Conservation (phyloP, 2,113 vertebrate genomes). For the Colinus virginianus region DNA sequence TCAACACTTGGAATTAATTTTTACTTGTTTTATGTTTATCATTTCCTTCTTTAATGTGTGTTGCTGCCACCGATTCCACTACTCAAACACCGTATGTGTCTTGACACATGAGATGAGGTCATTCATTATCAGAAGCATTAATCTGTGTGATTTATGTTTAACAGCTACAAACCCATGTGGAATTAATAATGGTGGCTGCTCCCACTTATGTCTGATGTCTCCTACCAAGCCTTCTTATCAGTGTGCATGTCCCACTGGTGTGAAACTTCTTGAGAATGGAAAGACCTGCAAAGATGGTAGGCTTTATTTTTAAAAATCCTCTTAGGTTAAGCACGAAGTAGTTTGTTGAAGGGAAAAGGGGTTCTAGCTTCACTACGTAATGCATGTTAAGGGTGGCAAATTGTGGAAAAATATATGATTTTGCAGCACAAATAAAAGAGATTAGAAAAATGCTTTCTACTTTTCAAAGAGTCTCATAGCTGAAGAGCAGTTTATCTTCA, state of each 20-base stretch:
- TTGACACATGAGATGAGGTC: constrained; percentile 46
- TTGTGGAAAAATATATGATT: not conserved
- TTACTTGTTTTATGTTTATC: constrained; percentile 66
- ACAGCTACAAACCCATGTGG: constrained; percentile 87
- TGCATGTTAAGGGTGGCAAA: fast-evolving
- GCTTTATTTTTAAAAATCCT: constrained; percentile 56
- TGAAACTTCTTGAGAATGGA: constrained; percentile 90
- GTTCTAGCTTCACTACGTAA: not conserved
- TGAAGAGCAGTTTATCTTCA: not conserved
- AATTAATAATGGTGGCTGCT: constrained; percentile 91
- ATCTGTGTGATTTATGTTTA: constrained; percentile 77
- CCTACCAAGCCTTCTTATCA: constrained; percentile 88
- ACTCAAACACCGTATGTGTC: not conserved
- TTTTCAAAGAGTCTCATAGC: not conserved
- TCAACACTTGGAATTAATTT: constrained; percentile 75
- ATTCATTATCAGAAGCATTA: constrained; percentile 70
- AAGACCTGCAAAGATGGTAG: constrained; percentile 94
- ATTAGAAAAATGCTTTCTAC: not conserved
- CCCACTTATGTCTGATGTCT: constrained; percentile 96
- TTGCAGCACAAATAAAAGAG: not conserved
- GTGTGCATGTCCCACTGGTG: constrained; percentile 96
- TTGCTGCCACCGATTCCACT: constrained; percentile 54
- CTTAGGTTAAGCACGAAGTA: not conserved
- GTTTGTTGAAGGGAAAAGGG: not conserved
- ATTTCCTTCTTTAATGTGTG: constrained; percentile 62